Evolutionary conservation across 2,888 invertebrate genomes (phyloP), one percentile per base, ranked within the genome.

Genomic region (Cosmorhoe ocellata): DNA sequence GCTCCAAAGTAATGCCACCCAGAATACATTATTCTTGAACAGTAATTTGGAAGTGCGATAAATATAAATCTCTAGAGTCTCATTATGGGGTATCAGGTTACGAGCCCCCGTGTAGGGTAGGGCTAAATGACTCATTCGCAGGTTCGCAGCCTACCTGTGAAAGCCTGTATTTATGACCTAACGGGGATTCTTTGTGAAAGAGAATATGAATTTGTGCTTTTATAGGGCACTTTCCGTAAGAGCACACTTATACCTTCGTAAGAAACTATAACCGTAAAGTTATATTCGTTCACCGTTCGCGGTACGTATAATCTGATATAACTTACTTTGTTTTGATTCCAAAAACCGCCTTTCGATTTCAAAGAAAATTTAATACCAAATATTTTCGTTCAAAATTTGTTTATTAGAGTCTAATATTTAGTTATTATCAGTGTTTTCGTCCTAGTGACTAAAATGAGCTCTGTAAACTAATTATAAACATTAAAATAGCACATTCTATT

Each of bases 51-150:
- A 53, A 59, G 42, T 57, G 13, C 44, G 38, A 56, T 69, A 64
- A 67, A 63, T 67, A 67, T 69, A 66, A 66, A 68, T 66, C 59
- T 61, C 39, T 51, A 62, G 59, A 54, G 62, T 55, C 56, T 36
- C 38, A 43, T 51, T 53, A 54, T 46, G 33, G 34, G 34, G 41
- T 44, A 49, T 33, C 37, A 42, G 41, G 32, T 49, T 46, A 47
- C 36, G 53, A 48, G 36, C 36, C n/a, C 12, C n/a, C 30, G 49
- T 52, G 28, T 11, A 56, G 45, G 58, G 61, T 58, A 47, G 30
- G 47, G 24, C 49, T 46, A 45, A 62, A 64, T 46, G 62, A 56
- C 51, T 56, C 59, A 59, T 59, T 61, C 41, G 51, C 62, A 56
- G 50, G 52, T 59, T 61, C 44, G 42, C 62, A 54, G 50, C 53